Evolutionary conservation across 2,797 vertebrate genomes (phyloP).

Genomic region (Varecia variegata): DNA sequence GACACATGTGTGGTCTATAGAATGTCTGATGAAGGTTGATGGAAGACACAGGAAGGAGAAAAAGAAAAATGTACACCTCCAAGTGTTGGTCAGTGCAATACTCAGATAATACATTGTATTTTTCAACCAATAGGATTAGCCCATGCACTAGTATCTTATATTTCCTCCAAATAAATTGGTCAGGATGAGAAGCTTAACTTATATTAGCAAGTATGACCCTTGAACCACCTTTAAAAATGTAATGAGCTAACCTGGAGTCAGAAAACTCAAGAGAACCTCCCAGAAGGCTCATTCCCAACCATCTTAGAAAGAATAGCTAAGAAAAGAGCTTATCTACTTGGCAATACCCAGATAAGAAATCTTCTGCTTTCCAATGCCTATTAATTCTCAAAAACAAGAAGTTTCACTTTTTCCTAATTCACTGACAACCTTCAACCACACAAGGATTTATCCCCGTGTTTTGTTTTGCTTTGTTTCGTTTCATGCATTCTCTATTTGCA

Average conservation of each 20-base stretch:
- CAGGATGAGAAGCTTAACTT: neutral
- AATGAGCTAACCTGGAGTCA: neutral
- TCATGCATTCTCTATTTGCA: neutral
- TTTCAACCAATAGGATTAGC: neutral
- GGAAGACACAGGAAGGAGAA: neutral
- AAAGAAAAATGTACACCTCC: neutral
- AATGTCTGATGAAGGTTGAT: neutral
- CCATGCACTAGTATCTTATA: neutral
- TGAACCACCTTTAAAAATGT: neutral
- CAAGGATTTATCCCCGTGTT: neutral
- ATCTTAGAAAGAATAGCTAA: neutral
- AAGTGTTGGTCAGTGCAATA: neutral
- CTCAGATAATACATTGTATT: neutral
- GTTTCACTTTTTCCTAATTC: neutral
- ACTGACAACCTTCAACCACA: neutral
- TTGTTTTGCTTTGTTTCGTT: neutral
- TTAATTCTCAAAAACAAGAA: neutral
- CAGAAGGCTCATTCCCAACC: neutral
- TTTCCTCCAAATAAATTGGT: conserved; percentile 8
- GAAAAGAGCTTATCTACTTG: neutral
- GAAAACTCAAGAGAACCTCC: neutral
- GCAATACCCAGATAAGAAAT: neutral
- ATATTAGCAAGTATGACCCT: neutral
- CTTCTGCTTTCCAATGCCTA: neutral
- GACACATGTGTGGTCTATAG: neutral